A percentile compares a stretch with the other conserved stretches of the same genome.
Evolutionary conservation across 1,140 invertebrate species (phyloP).

Genomic region (Zaprionus gabonicus): DNA sequence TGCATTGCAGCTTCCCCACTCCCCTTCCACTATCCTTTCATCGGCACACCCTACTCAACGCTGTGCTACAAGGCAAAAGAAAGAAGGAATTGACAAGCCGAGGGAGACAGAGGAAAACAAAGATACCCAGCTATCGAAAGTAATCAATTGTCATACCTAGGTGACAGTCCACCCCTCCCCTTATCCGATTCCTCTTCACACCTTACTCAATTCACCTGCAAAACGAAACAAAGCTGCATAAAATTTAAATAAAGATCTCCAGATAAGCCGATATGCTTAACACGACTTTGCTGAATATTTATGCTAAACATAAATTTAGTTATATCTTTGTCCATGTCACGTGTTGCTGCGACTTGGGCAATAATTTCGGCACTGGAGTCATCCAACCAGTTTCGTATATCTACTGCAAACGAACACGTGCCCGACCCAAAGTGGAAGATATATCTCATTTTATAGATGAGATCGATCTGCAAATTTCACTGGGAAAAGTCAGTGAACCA

Average conservation of each 20-base stretch:
- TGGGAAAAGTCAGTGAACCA: not conserved
- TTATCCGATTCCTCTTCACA: not conserved
- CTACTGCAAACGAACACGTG: not conserved
- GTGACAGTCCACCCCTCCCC: not conserved
- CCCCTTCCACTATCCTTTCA: no score
- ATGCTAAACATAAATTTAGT: not conserved
- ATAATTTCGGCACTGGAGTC: not conserved
- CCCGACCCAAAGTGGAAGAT: not conserved
- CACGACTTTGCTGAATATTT: conserved; percentile 5
- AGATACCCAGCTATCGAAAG: not conserved
- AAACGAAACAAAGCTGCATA: not conserved
- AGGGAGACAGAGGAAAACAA: no score
- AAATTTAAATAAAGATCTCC: not conserved
- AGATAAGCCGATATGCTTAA: not conserved
- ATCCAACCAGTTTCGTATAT: not conserved
- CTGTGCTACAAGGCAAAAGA: not conserved
- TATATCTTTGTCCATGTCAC: conserved; percentile 3
- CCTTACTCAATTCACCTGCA: not conserved
- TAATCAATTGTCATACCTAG: not conserved
- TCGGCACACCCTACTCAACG: not conserved
- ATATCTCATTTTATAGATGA: not conserved
- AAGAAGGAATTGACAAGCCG: not conserved
- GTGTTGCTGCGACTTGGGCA: not conserved
- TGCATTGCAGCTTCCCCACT: no score
- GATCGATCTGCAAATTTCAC: conserved; percentile 9